These are phyloP conservation scores for Varanus salvator DNA, from an alignment of 2,113 vertebrate species.

Conservation along the genomic window DNA sequence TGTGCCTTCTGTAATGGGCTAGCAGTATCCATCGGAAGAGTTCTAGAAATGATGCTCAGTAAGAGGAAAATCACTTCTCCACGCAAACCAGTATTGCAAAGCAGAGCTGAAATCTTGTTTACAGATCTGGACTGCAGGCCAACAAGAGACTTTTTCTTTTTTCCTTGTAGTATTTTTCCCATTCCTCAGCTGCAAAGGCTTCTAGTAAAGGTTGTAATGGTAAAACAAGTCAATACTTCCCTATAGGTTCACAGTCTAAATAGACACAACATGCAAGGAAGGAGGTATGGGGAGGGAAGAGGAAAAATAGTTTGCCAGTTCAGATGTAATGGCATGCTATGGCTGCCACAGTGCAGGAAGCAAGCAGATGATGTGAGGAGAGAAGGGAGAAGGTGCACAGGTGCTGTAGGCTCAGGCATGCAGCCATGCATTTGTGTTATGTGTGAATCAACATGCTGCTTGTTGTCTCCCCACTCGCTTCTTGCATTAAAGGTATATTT, in stretches of 20 bases:
- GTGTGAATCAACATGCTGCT: too few species aligned
- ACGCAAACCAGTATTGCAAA: neutral
- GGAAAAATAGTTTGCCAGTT: neutral
- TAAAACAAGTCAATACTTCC: too few species aligned
- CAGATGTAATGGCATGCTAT: neutral
- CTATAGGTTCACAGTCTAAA: too few species aligned
- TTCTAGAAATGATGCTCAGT: neutral
- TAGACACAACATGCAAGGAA: too few species aligned
- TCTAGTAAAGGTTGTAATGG: too few species aligned
- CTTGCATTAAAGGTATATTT: neutral
- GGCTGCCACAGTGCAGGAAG: neutral
- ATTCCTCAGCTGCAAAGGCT: too few species aligned
- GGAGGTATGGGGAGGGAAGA: too few species aligned
- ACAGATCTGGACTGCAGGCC: neutral
- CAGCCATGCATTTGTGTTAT: too few species aligned
- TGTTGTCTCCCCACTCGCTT: neutral
- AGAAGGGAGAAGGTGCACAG: neutral
- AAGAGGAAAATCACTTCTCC: neutral
- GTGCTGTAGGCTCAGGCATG: neutral
- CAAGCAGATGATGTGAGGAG: neutral
- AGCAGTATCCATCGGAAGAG: neutral
- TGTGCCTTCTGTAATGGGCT: neutral
- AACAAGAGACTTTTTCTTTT: too few species aligned
- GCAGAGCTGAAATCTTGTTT: neutral
- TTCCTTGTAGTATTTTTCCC: too few species aligned